Conservation (phyloP, 2,888 invertebrate genomes). For the Itoplectis maculator region DNA sequence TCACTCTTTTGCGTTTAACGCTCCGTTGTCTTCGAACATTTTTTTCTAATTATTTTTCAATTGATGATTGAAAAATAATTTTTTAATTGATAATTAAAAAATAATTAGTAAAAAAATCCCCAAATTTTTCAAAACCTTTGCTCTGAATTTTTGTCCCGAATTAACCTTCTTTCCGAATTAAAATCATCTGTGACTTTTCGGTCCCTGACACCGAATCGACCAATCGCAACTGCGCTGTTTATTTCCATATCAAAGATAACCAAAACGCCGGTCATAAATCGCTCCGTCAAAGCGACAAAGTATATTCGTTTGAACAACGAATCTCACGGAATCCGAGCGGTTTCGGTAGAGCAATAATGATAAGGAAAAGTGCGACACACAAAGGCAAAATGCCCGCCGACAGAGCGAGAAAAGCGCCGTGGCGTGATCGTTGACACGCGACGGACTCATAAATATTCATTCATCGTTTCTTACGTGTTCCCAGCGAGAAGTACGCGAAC, state of each 20-base stretch:
- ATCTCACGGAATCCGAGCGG: slow-evolving; percentile 24
- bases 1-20: no score
- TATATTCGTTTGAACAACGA: slow-evolving; percentile 2
- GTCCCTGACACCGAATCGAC: slow-evolving; percentile 32
- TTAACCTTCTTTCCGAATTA: slow-evolving; percentile 7
- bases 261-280: neutral
- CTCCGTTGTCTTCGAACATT: no score
- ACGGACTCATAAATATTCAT: slow-evolving; percentile 64
- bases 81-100: no score
- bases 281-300: neutral
- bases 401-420: slow-evolving; percentile 28
- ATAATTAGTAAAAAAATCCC: no score
- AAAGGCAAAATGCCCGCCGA: slow-evolving; percentile 16
- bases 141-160: no score
- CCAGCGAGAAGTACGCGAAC: neutral
- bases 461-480: slow-evolving; percentile 25
- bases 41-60: no score
- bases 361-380: slow-evolving; percentile 6
- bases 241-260: slow-evolving; percentile 3
- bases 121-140: no score
- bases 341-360: slow-evolving; percentile 14
- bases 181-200: slow-evolving; percentile 2
- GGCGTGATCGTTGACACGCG: slow-evolving; percentile 61
- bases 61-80: no score
- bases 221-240: neutral